A percentile compares a stretch with the other conserved stretches of the same genome.
Conservation (phyloP, 2,797 vertebrate species). For the Neosilurus hyrtlii region DNA sequence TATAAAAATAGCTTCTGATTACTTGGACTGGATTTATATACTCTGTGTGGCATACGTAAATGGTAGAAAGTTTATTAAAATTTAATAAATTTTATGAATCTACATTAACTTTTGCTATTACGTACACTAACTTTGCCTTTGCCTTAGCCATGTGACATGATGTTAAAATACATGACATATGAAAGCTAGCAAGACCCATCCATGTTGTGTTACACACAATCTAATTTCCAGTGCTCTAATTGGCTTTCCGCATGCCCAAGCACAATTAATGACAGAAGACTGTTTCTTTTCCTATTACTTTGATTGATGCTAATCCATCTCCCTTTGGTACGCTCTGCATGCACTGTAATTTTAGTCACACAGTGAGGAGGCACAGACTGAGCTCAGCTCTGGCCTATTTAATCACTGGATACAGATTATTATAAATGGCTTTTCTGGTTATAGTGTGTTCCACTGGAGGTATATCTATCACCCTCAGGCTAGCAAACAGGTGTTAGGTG, state of each 20-base stretch:
- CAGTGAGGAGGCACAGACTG: constrained; percentile 46
- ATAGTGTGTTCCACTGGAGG: constrained; percentile 26
- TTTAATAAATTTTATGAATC: constrained; percentile 11
- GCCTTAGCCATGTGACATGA: not conserved
- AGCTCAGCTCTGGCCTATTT: constrained; percentile 55
- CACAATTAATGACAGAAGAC: constrained; percentile 67
- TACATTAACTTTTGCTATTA: not conserved
- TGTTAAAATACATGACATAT: constrained; percentile 34
- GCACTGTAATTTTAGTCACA: constrained; percentile 55
- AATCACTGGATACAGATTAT: constrained; percentile 45
- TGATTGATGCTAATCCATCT: constrained; percentile 66
- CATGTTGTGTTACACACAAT: constrained; percentile 54
- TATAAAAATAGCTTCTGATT: not conserved
- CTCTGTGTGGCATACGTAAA: not conserved
- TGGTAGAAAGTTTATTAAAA: not conserved
- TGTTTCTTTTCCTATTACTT: constrained; percentile 59
- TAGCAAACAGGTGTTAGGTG: constrained; percentile 43
- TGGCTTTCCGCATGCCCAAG: constrained; percentile 62
- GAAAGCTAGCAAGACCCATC: constrained; percentile 44
- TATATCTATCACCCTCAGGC: constrained; percentile 42
- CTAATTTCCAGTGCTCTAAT: constrained; percentile 68
- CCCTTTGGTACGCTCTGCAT: constrained; percentile 46
- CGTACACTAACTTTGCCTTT: not conserved
- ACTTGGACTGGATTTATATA: not conserved
- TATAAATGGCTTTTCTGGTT: constrained; percentile 49